Conservation (phyloP, 1,140 invertebrate genomes). For the Dysdera silvatica region DNA sequence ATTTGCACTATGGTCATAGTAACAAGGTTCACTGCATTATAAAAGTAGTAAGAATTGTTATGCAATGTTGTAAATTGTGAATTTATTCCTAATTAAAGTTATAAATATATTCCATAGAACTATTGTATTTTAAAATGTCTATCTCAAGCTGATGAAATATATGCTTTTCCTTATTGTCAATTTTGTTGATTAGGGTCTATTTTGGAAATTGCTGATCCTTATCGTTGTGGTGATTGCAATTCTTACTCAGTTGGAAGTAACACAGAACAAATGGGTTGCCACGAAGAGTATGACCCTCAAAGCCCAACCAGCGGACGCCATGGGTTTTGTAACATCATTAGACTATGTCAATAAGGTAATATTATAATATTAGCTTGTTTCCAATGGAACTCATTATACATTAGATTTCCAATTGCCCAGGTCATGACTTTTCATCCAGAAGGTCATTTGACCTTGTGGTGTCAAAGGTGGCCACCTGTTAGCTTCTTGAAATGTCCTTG, state of each 20-base stretch:
- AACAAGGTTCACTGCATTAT: no score
- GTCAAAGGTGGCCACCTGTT: no score
- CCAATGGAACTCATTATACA: background rate
- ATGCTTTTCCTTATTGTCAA: background rate
- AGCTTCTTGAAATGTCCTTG: no score
- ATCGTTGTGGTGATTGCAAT: conserved; percentile 15
- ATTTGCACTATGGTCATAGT: no score
- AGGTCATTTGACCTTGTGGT: background rate
- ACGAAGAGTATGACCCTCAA: conserved; percentile 20
- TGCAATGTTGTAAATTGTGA: no score
- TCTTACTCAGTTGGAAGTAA: conserved; percentile 19
- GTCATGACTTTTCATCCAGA: background rate
- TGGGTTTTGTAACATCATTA: conserved; percentile 25
- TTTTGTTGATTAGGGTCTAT: conserved; percentile 7
- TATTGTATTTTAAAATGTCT: no score
- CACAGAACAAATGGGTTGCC: conserved; percentile 26
- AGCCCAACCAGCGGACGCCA: conserved; percentile 21
- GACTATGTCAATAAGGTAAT: conserved; percentile 30
- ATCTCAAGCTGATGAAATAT: no score
- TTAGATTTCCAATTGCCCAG: background rate
- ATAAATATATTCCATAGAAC: no score
- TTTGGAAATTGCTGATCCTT: conserved; percentile 23
- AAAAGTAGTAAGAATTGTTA: no score
- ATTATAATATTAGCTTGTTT: background rate
- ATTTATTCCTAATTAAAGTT: no score